A percentile compares a stretch with the other conserved stretches of the same genome.
These are phyloP conservation scores for Thymelicus lineola DNA, from an alignment of 2,888 invertebrate genomes.

Conservation along the genomic window DNA sequence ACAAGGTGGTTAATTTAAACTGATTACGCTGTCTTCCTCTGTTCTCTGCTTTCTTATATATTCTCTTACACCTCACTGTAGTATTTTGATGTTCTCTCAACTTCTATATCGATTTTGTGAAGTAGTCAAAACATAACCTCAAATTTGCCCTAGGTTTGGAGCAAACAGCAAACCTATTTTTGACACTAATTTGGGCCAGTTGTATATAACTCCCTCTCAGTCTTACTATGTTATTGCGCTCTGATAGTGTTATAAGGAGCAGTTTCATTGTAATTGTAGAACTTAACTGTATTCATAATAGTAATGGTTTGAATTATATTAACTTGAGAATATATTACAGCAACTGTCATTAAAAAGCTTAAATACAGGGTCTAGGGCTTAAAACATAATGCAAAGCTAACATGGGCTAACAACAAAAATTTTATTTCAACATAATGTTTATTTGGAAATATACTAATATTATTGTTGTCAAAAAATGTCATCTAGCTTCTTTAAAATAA, in stretches of 20 bases:
- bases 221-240: neutral
- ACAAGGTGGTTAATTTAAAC: conserved; percentile 71
- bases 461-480: too few relatives aligned
- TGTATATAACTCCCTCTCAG: neutral
- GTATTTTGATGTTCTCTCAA: neutral
- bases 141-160: conserved; percentile 18
- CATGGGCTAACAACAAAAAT: too few relatives aligned
- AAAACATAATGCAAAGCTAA: too few relatives aligned
- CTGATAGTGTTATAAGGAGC: neutral
- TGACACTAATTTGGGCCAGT: conserved; percentile 22
- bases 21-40: conserved; percentile 44
- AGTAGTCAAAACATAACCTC: conserved; percentile 35
- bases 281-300: neutral
- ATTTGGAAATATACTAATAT: too few relatives aligned
- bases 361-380: too few relatives aligned
- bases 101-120: neutral
- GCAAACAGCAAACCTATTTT: conserved; percentile 26
- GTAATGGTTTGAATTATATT: neutral
- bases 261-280: neutral
- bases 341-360: too few relatives aligned
- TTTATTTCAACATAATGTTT: too few relatives aligned
- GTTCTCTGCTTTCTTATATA: conserved; percentile 53
- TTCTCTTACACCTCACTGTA: conserved; percentile 14
- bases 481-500: too few relatives aligned
- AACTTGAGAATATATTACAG: neutral